Conservation (phyloP, 2,888 invertebrate species). For the Andrena fulva region DNA sequence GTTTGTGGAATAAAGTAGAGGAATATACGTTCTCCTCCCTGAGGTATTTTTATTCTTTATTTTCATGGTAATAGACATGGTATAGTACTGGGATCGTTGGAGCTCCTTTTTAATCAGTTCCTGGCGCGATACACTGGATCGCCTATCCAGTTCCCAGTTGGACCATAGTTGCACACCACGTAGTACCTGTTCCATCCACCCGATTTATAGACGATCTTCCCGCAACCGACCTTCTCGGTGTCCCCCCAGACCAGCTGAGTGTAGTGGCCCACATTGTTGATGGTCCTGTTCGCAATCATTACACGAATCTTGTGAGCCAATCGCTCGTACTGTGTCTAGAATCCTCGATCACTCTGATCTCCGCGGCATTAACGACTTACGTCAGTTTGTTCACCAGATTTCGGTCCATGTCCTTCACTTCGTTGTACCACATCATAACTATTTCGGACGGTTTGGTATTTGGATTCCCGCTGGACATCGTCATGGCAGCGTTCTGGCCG, state of each 20-base stretch:
- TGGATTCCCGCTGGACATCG: too few relatives aligned
- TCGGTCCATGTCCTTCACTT: constrained; percentile 77
- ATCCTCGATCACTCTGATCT: not conserved
- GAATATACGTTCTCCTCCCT: too few relatives aligned
- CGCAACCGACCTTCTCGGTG: constrained; percentile 85
- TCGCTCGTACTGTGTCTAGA: not conserved
- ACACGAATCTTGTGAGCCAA: not conserved
- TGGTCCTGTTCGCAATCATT: not conserved
- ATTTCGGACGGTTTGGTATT: constrained; percentile 22
- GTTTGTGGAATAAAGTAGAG: too few relatives aligned
- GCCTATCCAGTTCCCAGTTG: constrained; percentile 81
- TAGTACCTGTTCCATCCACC: constrained; percentile 71
- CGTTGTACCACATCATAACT: constrained; percentile 82
- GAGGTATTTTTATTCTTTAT: too few relatives aligned
- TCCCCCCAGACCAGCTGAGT: constrained; percentile 86
- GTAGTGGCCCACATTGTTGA: constrained; percentile 80
- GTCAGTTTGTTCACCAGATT: constrained; percentile 33
- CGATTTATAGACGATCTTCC: constrained; percentile 80
- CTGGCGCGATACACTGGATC: constrained; percentile 74
- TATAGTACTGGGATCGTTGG: too few relatives aligned
- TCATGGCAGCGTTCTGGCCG: constrained; percentile 83
- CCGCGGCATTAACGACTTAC: constrained; percentile 34
- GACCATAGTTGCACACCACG: constrained; percentile 85
- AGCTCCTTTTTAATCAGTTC: not conserved
- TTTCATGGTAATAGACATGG: too few relatives aligned